Evolutionary conservation across 2,797 vertebrate species (phyloP).

Genomic region (Psittacula derbiana): DNA sequence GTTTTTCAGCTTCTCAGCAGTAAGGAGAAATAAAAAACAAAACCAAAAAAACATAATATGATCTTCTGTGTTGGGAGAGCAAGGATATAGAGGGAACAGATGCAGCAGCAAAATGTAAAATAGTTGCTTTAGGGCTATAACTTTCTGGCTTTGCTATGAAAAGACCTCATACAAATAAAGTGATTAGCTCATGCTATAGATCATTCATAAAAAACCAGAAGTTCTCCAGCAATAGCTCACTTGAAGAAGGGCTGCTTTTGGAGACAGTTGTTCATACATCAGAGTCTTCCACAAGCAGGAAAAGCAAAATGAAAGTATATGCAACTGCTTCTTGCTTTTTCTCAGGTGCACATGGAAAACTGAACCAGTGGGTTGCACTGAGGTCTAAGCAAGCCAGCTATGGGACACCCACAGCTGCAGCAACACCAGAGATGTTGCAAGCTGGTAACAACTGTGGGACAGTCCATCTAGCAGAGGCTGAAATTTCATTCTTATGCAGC

Average conservation of each 20-base stretch:
- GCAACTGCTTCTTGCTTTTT: not conserved
- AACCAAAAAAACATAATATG: not conserved
- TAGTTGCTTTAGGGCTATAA: constrained; percentile 5
- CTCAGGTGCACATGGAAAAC: not conserved
- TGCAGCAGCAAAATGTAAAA: not conserved
- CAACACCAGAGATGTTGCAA: not conserved
- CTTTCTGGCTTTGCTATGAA: not conserved
- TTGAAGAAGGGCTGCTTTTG: not conserved
- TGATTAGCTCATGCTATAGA: not conserved
- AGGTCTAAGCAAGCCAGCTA: not conserved
- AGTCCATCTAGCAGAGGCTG: not conserved
- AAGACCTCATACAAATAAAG: constrained; percentile 22
- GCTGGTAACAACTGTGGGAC: constrained; percentile 6
- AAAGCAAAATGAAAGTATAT: not conserved
- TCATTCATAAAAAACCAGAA: not conserved
- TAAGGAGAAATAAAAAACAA: not conserved
- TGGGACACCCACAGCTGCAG: constrained; percentile 8
- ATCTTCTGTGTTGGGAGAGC: not conserved
- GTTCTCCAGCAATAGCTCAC: not conserved
- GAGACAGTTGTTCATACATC: not conserved
- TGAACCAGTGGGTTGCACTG: not conserved
- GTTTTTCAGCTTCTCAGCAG: constrained; percentile 14
- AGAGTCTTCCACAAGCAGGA: not conserved
- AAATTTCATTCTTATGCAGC: not conserved
- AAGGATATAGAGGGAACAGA: not conserved